phyloP scores from a whole-genome alignment of 1,140 invertebrate genomes.

The Drosophila cardini region DNA sequence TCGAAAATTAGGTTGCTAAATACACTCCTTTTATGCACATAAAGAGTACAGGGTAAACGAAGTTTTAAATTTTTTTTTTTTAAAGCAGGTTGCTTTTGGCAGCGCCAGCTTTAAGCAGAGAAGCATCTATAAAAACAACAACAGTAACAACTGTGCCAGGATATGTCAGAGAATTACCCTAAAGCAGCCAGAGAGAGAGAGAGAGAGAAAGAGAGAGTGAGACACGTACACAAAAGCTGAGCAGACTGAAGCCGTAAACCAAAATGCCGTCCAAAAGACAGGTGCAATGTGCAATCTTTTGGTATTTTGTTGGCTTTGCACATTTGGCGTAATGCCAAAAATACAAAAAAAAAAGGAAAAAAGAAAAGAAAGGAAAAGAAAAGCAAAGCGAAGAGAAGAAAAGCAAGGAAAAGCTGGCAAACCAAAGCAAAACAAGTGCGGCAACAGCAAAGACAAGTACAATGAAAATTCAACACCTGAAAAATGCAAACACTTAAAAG shows the following conservation, averaged over 20 bases:
- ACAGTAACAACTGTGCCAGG: slow-evolving; percentile 34
- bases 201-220: neutral
- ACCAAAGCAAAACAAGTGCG: slow-evolving; percentile 63
- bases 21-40: neutral
- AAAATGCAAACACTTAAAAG: slow-evolving; percentile 79
- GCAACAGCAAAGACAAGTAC: slow-evolving; percentile 67
- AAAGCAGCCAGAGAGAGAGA: slow-evolving; percentile 9
- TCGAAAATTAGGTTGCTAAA: neutral
- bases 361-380: slow-evolving; percentile 7
- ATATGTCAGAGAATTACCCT: slow-evolving; percentile 52
- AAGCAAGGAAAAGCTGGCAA: slow-evolving; percentile 12
- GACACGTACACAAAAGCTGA: slow-evolving; percentile 46
- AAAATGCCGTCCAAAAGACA: slow-evolving; percentile 72
- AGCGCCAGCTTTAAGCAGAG: slow-evolving; percentile 34
- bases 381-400: slow-evolving; percentile 4
- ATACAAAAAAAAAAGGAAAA: slow-evolving; percentile 57
- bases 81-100: slow-evolving; percentile 12
- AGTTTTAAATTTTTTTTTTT: slow-evolving; percentile 1
- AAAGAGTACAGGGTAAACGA: slow-evolving; percentile 1
- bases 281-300: slow-evolving; percentile 82
- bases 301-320: slow-evolving; percentile 83
- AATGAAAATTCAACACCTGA: slow-evolving; percentile 83
- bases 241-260: slow-evolving; percentile 59
- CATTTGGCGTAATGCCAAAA: slow-evolving; percentile 82
- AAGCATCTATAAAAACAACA: slow-evolving; percentile 39